Conservation (phyloP, 2,113 vertebrate genomes). For the Axis porcinus region DNA sequence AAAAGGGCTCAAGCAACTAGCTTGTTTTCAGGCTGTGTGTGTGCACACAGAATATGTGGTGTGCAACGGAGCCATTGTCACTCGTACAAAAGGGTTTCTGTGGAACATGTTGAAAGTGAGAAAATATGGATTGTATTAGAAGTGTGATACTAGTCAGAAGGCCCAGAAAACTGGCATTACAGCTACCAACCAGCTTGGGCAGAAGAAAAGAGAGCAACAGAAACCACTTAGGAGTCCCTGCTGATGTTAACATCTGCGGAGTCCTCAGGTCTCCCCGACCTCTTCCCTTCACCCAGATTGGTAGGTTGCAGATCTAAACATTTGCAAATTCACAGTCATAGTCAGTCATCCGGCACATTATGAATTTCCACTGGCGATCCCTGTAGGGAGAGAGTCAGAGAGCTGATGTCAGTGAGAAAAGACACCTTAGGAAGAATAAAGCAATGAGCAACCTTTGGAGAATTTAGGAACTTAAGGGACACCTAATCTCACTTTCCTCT, state of each 20-base stretch:
- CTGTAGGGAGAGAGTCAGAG: conserved; percentile 79
- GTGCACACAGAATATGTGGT: fast-evolving
- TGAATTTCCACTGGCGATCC: conserved; percentile 99
- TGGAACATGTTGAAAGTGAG: neutral
- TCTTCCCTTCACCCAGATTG: neutral
- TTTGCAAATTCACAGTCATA: conserved; percentile 94
- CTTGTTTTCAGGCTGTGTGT: neutral
- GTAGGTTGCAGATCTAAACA: conserved; percentile 76
- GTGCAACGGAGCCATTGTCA: neutral
- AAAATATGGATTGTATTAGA: conserved; percentile 18
- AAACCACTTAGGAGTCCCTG: neutral
- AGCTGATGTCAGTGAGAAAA: neutral
- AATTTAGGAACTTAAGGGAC: neutral
- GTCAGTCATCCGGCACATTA: conserved; percentile 96
- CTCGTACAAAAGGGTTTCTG: neutral
- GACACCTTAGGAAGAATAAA: fast-evolving
- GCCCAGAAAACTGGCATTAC: neutral
- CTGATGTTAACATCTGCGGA: neutral
- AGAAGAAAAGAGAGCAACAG: neutral
- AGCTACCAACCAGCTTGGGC: neutral
- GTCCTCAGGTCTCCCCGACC: neutral
- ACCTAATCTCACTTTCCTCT: neutral
- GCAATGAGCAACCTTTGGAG: neutral
- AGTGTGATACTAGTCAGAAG: neutral
- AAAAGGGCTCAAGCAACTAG: neutral